phyloP scores from a whole-genome alignment of 37 sponge, comb jelly and placozoan genomes.

The Ianthella basta region DNA sequence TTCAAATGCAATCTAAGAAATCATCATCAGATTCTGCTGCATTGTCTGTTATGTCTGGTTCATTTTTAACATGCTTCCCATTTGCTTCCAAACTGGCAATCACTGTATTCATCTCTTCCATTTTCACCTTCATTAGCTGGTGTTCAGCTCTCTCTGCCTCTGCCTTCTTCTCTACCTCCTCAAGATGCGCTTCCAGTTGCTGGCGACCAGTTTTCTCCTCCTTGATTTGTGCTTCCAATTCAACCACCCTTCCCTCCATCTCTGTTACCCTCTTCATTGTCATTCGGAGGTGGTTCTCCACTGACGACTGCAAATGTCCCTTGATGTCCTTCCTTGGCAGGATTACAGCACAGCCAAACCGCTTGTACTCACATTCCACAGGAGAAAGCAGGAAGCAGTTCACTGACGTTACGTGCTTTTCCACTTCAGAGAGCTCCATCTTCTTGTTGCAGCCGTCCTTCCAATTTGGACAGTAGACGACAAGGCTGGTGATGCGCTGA shows the following conservation, averaged over 20 bases:
- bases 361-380: neutral
- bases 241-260: conserved; percentile 45
- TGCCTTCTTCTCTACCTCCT: too few species aligned
- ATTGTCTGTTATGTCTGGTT: too few species aligned
- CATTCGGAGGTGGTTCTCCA: conserved; percentile 39
- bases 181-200: too few species aligned
- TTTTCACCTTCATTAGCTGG: conserved; percentile 27
- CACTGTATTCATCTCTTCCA: conserved; percentile 41
- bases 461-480: conserved; percentile 58
- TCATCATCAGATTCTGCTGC: too few species aligned
- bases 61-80: too few species aligned
- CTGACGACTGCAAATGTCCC: conserved; percentile 23
- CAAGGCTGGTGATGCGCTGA: conserved; percentile 37
- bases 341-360: too few species aligned
- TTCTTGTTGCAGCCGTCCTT: conserved; percentile 49
- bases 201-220: too few species aligned
- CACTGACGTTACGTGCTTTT: conserved; percentile 30
- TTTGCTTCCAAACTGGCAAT: too few species aligned
- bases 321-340: conserved; percentile 52
- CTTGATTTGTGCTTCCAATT: conserved; percentile 31
- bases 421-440: conserved; percentile 36
- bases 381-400: conserved; percentile 43
- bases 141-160: too few species aligned
- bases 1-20: too few species aligned
- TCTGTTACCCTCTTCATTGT: conserved; percentile 34